A percentile compares a stretch with the other conserved stretches of the same genome.
phyloP scores from a whole-genome alignment of 1,140 invertebrate species.

The Heliothis subflexa region DNA sequence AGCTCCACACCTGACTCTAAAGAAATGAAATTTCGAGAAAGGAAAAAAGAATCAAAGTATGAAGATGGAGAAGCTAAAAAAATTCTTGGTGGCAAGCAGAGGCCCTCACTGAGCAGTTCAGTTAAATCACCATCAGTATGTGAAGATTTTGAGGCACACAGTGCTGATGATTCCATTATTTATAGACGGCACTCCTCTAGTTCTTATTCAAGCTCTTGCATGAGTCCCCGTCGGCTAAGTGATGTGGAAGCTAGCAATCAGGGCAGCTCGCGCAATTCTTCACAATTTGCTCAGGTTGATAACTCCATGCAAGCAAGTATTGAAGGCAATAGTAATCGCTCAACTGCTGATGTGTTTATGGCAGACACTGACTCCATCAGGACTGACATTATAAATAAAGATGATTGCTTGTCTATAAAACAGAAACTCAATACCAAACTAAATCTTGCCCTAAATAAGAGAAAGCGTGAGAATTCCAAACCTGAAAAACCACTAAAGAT shows the following conservation, averaged over 20 bases:
- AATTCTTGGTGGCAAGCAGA: slow-evolving; percentile 78
- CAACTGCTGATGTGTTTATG: slow-evolving; percentile 66
- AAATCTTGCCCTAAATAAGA: slow-evolving; percentile 77
- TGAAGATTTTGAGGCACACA: slow-evolving; percentile 87
- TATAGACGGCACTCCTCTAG: slow-evolving; percentile 93
- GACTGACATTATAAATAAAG: slow-evolving; percentile 76
- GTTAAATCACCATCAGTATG: slow-evolving; percentile 86
- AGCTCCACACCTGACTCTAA: slow-evolving; percentile 85
- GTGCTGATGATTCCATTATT: slow-evolving; percentile 92
- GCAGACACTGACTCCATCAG: slow-evolving; percentile 54
- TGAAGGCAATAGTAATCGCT: neutral
- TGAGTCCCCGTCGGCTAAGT: slow-evolving; percentile 81
- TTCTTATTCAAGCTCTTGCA: slow-evolving; percentile 91
- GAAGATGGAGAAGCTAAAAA: slow-evolving; percentile 81
- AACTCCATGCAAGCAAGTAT: neutral
- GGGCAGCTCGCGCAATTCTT: neutral
- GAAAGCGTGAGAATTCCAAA: slow-evolving; percentile 74
- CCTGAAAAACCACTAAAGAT: slow-evolving; percentile 74
- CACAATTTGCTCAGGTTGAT: neutral
- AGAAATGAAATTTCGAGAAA: slow-evolving; percentile 84
- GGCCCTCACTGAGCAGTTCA: slow-evolving; percentile 72
- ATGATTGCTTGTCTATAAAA: slow-evolving; percentile 80
- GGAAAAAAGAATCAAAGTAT: slow-evolving; percentile 77
- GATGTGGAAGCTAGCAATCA: slow-evolving; percentile 68
- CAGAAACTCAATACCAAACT: slow-evolving; percentile 81